phyloP scores from a whole-genome alignment of 92 coral and sea anemone species.

The Parazoanthus darwini region DNA sequence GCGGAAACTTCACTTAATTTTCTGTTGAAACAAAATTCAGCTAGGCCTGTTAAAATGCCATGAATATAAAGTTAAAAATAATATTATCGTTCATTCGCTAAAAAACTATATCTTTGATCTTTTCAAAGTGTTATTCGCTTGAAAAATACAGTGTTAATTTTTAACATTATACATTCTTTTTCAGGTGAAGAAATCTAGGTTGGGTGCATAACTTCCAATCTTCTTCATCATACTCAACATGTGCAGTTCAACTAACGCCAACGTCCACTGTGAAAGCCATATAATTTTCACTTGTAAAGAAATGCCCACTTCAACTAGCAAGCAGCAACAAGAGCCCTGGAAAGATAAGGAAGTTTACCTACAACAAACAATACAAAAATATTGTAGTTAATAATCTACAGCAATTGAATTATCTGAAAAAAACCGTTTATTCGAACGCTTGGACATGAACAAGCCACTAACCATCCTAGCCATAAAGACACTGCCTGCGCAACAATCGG shows the following conservation, averaged over 20 bases:
- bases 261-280: background rate
- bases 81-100: too few relatives aligned
- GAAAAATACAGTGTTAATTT: too few relatives aligned
- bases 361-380: background rate
- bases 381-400: background rate
- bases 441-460: background rate
- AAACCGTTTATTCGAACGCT: background rate
- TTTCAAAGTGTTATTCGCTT: too few relatives aligned
- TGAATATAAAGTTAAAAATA: too few relatives aligned
- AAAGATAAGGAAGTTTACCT: background rate
- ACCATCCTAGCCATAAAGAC: background rate
- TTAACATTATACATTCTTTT: background rate
- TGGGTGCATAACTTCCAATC: background rate
- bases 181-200: background rate
- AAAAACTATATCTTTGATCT: too few relatives aligned
- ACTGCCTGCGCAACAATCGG: background rate
- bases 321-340: background rate
- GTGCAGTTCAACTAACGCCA: background rate
- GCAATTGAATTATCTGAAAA: background rate
- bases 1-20: too few relatives aligned
- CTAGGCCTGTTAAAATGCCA: too few relatives aligned
- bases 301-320: background rate
- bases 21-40: too few relatives aligned
- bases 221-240: background rate
- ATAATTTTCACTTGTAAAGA: background rate